A percentile compares a stretch with the other conserved stretches of the same genome.
Evolutionary conservation across 1,140 invertebrate species (phyloP).

Genomic region (Thaumatotibia leucotreta): DNA sequence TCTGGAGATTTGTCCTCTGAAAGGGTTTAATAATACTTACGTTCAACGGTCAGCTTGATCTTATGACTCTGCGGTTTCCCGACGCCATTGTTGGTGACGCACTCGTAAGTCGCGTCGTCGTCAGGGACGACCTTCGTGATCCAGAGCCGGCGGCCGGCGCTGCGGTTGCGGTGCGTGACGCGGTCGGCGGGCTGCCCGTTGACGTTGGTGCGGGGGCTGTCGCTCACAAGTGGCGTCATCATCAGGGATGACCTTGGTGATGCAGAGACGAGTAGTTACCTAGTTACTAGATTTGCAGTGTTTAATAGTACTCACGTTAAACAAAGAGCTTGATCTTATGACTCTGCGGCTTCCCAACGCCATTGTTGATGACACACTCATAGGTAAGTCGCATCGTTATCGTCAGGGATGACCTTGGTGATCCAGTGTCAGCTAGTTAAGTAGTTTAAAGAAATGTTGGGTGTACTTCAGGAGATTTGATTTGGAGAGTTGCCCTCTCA

Average conservation of each 20-base stretch:
- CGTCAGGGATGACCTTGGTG: no score
- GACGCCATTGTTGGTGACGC: constrained; percentile 90
- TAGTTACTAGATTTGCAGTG: no score
- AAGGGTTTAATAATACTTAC: constrained; percentile 49
- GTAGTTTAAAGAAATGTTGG: no score
- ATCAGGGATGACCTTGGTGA: constrained; percentile 64
- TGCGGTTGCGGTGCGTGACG: constrained; percentile 54
- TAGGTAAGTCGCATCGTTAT: no score
- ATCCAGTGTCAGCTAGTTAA: no score
- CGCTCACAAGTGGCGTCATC: constrained; percentile 89
- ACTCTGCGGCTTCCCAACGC: no score
- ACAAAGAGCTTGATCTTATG: no score
- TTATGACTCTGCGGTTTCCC: constrained; percentile 84
- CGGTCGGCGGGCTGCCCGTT: constrained; percentile 41
- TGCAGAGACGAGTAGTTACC: constrained; percentile 54
- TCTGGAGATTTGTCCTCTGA: no score
- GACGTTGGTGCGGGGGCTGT: constrained; percentile 22
- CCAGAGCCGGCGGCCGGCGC: constrained; percentile 48
- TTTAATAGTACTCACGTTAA: no score
- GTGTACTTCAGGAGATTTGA: no score
- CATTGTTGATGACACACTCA: no score
- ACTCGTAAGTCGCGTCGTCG: constrained; percentile 91
- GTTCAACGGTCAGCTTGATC: constrained; percentile 46
- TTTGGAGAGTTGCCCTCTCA: no score
- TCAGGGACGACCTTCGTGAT: constrained; percentile 65